These are phyloP conservation scores for Poeciliopsis prolifica DNA, from an alignment of 2,113 vertebrate species.

Conservation along the genomic window DNA sequence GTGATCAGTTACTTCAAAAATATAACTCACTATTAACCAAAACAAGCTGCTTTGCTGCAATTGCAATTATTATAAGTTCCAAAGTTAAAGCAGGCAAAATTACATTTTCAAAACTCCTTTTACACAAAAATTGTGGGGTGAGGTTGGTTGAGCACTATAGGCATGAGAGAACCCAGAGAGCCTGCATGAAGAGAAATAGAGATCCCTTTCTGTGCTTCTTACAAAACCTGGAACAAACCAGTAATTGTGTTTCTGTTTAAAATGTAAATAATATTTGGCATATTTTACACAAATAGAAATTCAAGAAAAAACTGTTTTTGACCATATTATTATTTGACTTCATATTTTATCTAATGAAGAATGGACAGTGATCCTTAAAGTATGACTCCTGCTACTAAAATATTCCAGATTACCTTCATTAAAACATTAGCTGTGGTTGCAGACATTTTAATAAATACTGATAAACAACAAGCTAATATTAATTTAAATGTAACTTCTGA, in stretches of 20 bases:
- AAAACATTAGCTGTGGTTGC: neutral
- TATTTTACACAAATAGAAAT: neutral
- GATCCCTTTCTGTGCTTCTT: neutral
- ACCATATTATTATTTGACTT: no score
- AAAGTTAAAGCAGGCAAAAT: no score
- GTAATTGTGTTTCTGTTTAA: neutral
- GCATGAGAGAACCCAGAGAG: neutral
- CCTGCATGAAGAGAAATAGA: neutral
- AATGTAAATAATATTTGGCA: neutral
- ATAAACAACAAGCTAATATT: conserved; percentile 56
- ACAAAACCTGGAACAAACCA: neutral
- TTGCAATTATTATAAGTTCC: no score
- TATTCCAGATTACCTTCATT: neutral
- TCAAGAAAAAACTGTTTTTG: neutral
- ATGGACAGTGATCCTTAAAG: no score
- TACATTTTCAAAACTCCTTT: no score
- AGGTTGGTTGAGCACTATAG: no score
- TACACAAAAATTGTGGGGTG: no score
- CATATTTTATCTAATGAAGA: no score
- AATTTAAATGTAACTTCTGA: conserved; percentile 70
- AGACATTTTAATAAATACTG: neutral
- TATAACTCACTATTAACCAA: no score
- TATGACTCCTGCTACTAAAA: neutral
- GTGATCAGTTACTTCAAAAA: no score
- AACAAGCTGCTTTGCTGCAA: no score